A percentile compares a stretch with the other conserved stretches of the same genome.
Conservation (phyloP, 2,888 invertebrate species). For the Leptinotarsa haldemani region DNA sequence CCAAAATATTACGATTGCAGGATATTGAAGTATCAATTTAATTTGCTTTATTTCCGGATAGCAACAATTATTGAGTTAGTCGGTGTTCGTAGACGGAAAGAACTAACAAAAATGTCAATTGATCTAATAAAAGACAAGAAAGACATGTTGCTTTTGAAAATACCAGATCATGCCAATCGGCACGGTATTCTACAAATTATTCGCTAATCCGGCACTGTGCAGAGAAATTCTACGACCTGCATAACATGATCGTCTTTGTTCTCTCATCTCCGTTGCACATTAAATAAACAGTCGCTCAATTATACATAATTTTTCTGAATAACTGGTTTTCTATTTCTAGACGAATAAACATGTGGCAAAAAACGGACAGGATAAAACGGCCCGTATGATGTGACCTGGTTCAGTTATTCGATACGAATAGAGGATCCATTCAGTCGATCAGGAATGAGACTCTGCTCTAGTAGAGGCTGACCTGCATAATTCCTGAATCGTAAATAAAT, state of each 20-base stretch:
- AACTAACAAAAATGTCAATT: too few relatives aligned
- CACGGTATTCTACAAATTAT: too few relatives aligned
- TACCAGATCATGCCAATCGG: too few relatives aligned
- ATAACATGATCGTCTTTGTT: slow-evolving; percentile 33
- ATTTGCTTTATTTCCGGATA: too few relatives aligned
- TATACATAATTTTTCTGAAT: slow-evolving; percentile 34
- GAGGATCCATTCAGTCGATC: slow-evolving; percentile 41
- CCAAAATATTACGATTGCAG: too few relatives aligned
- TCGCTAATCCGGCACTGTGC: neutral
- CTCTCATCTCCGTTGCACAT: slow-evolving; percentile 33
- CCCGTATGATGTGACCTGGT: slow-evolving; percentile 47
- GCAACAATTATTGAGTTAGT: too few relatives aligned
- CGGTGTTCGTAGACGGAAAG: too few relatives aligned
- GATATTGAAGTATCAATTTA: too few relatives aligned
- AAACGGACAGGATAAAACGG: slow-evolving; percentile 16
- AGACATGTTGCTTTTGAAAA: too few relatives aligned
- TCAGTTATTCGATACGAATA: slow-evolving; percentile 36
- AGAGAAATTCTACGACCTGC: slow-evolving; percentile 12
- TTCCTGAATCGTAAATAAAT: slow-evolving; percentile 36
- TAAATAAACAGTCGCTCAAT: slow-evolving; percentile 29
- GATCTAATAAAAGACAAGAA: too few relatives aligned
- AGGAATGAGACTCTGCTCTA: slow-evolving; percentile 32
- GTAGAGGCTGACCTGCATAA: slow-evolving; percentile 44
- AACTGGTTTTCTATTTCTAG: slow-evolving; percentile 39
- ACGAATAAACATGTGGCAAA: slow-evolving; percentile 24